These are phyloP conservation scores for Orthonychiurus folsomi DNA, from an alignment of 2,888 invertebrate genomes.

Conservation along the genomic window DNA sequence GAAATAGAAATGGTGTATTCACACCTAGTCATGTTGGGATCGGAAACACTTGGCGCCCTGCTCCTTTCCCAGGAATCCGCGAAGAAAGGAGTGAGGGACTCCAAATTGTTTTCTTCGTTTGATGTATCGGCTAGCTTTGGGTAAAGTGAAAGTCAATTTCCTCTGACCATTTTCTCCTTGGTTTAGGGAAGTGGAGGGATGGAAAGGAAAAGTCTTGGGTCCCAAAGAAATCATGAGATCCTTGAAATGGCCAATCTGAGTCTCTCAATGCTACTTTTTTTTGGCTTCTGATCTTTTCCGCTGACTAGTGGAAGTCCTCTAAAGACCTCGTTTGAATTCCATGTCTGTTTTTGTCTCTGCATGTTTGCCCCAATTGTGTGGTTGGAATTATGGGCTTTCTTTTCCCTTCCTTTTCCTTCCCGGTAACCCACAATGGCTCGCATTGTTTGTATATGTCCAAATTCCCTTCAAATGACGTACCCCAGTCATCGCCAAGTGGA, in stretches of 20 bases:
- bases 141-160: neutral
- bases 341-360: slow-evolving; percentile 13
- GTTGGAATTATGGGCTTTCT: slow-evolving; percentile 16
- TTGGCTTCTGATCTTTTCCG: neutral
- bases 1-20: too few relatives aligned
- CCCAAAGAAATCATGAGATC: neutral
- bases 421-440: neutral
- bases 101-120: slow-evolving; percentile 1
- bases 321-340: slow-evolving; percentile 20
- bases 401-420: slow-evolving; percentile 4
- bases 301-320: neutral
- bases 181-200: neutral
- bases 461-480: too few relatives aligned
- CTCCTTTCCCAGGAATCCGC: neutral
- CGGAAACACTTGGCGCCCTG: neutral
- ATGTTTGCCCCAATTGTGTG: slow-evolving; percentile 20
- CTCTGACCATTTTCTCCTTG: neutral
- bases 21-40: too few relatives aligned
- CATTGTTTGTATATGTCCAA: too few relatives aligned
- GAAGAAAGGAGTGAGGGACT: neutral
- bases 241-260: neutral
- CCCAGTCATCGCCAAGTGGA: too few relatives aligned
- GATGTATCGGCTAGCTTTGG: neutral
- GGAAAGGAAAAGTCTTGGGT: neutral
- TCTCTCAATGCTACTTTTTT: slow-evolving; percentile 1